phyloP scores from a whole-genome alignment of 37 sponge, comb jelly and placozoan species.

The Beroe ovata region DNA sequence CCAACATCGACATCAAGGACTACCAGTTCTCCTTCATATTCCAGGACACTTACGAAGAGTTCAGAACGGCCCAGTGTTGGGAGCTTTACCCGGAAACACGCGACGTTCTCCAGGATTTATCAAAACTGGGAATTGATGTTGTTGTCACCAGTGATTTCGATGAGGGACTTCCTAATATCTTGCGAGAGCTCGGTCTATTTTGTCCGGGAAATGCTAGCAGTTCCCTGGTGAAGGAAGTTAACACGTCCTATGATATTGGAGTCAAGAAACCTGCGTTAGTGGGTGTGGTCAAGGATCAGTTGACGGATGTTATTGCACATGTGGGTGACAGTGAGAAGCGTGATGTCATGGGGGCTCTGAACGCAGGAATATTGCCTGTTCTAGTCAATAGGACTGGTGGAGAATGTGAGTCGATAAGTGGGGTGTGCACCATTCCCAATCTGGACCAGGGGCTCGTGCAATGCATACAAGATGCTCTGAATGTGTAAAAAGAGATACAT shows the following conservation, averaged over 20 bases:
- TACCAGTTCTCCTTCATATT: constrained; percentile 32
- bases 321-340: constrained; percentile 36
- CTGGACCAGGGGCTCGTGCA: too few relatives aligned
- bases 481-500: too few relatives aligned
- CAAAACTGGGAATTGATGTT: not conserved
- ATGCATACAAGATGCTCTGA: too few relatives aligned
- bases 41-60: constrained; percentile 30
- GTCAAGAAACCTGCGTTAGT: constrained; percentile 8
- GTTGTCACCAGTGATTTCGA: constrained; percentile 62
- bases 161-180: constrained; percentile 1
- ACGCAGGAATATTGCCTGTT: not conserved
- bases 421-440: too few relatives aligned
- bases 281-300: constrained; percentile 17
- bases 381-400: not conserved
- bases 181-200: not conserved
- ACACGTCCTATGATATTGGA: not conserved
- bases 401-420: too few relatives aligned
- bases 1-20: constrained; percentile 37
- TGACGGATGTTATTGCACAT: not conserved
- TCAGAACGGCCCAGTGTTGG: constrained; percentile 29
- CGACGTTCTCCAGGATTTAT: not conserved
- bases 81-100: constrained; percentile 20
- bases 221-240: constrained; percentile 14
- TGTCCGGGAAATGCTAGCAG: not conserved
- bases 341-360: not conserved